Conservation (phyloP, 2,113 vertebrate genomes). For the Carollia perspicillata region DNA sequence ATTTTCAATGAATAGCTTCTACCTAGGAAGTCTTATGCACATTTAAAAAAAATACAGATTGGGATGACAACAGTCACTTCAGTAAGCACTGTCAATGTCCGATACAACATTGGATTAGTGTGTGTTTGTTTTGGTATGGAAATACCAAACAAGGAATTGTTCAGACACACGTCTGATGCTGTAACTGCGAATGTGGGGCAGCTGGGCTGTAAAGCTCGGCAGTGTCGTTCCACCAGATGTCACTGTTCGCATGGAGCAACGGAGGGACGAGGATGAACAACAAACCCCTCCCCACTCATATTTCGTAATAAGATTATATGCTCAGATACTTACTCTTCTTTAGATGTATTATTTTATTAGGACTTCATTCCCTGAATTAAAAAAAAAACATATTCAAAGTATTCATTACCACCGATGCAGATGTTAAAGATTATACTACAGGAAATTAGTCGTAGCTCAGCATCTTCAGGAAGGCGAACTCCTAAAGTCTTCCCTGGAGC, state of each 20-base stretch:
- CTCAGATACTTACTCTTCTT: not conserved
- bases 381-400: not conserved
- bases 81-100: not conserved
- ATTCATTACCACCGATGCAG: not conserved
- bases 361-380: not conserved
- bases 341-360: constrained; percentile 2
- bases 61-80: not conserved
- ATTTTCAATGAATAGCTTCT: not conserved
- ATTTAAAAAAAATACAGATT: not conserved
- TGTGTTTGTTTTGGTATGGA: constrained; percentile 30
- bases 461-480: not conserved
- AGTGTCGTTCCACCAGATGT: constrained; percentile 81
- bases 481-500: not conserved
- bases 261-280: constrained; percentile 17
- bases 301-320: constrained; percentile 9
- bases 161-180: not conserved
- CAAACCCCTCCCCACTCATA: not conserved
- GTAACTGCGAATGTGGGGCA: not conserved
- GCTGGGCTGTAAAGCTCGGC: constrained; percentile 52
- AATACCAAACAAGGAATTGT: not conserved
- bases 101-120: not conserved
- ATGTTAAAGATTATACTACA: constrained; percentile 26
- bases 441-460: not conserved
- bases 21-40: not conserved
- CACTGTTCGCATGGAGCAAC: constrained; percentile 78